Conservation (phyloP, 2,797 vertebrate genomes). For the Fratercula arctica region DNA sequence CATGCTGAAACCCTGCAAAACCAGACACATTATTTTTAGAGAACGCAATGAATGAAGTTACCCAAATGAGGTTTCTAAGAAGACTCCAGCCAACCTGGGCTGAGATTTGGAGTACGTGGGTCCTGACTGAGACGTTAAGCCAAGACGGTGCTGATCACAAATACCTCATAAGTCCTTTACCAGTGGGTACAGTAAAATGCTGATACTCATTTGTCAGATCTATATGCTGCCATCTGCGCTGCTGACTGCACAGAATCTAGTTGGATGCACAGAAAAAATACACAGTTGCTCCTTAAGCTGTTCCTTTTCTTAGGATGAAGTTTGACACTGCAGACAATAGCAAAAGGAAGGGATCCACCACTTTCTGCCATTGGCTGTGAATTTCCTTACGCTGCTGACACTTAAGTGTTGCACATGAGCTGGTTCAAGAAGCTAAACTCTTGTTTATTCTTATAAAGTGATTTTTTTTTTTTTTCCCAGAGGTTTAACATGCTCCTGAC, state of each 20-base stretch:
- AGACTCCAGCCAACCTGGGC: not conserved
- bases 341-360: not conserved
- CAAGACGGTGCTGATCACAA: not conserved
- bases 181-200: not conserved
- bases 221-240: not conserved
- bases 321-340: not conserved
- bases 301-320: not conserved
- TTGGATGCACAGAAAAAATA: not conserved
- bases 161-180: not conserved
- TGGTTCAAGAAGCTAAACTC: not conserved
- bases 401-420: not conserved
- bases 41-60: not conserved
- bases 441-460: not conserved
- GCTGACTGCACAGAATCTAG: not conserved
- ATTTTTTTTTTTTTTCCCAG: not conserved
- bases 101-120: not conserved
- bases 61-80: not conserved
- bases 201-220: not conserved
- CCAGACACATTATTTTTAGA: not conserved
- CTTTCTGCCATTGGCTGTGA: not conserved
- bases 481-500: not conserved
- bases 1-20: conserved; percentile 7
- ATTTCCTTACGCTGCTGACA: not conserved
- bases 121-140: not conserved
- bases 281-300: not conserved